Conservation (phyloP, 2,888 invertebrate genomes). For the Cyclophora punctaria region DNA sequence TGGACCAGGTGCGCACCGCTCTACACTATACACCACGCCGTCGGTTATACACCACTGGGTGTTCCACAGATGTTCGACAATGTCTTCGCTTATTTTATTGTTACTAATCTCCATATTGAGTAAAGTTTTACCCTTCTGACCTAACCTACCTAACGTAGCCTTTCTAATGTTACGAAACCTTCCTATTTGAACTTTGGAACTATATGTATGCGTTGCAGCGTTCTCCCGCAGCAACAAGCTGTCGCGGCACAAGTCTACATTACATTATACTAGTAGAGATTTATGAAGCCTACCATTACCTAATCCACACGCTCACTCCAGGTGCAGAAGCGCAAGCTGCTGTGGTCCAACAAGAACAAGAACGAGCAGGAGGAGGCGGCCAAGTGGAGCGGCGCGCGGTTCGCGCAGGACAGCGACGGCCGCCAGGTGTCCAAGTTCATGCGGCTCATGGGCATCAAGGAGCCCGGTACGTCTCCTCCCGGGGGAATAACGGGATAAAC, state of each 20-base stretch:
- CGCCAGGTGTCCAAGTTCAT: conserved; percentile 96
- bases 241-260: conserved; percentile 53
- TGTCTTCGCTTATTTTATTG: no score
- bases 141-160: no score
- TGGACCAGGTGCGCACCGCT: no score
- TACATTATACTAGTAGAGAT: no score
- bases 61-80: no score
- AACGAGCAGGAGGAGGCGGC: conserved; percentile 62
- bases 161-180: neutral
- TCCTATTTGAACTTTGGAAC: neutral
- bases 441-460: conserved; percentile 95
- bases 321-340: conserved; percentile 91
- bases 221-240: conserved; percentile 78
- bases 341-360: conserved; percentile 89
- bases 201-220: conserved; percentile 34
- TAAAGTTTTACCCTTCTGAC: no score
- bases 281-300: neutral
- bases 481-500: neutral
- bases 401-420: conserved; percentile 93
- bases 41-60: no score
- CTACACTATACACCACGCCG: no score
- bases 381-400: conserved; percentile 89
- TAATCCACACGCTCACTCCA: conserved; percentile 20
- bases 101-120: no score
- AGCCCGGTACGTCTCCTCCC: conserved; percentile 42